Evolutionary conservation across 2,888 invertebrate species (phyloP), one percentile per base, ranked within the genome.

Genomic region (Plagiodera versicolora): DNA sequence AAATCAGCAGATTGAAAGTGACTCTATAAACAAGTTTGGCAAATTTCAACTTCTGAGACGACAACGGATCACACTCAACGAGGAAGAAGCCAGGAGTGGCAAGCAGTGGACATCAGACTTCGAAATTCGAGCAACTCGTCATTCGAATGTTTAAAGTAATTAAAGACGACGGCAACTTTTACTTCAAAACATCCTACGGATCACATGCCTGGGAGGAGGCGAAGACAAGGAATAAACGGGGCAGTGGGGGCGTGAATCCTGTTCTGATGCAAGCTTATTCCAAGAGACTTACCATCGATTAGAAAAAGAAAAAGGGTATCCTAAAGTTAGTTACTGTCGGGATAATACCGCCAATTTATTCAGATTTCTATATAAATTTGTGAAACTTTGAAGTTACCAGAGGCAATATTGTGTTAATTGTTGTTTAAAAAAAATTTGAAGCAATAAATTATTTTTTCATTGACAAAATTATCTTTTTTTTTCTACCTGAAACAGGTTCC

Each of bases 81-180:
- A n/a, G n/a, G n/a, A n/a, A n/a, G n/a, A n/a, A n/a, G n/a, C n/a
- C n/a, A n/a, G n/a, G n/a, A n/a, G n/a, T n/a, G n/a, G n/a, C n/a
- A n/a, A n/a, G n/a, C n/a, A n/a, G n/a, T n/a, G n/a, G n/a, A n/a
- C n/a, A n/a, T n/a, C n/a, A n/a, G n/a, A n/a, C n/a, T n/a, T n/a
- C n/a, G n/a, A n/a, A n/a, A n/a, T n/a, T n/a, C n/a, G n/a, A n/a
- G n/a, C n/a, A n/a, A n/a, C n/a, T n/a, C n/a, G 44, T 24, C n/a
- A 45, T 53, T 10, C 17, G 18, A 16, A 28, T 53, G 44, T 44
- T 45, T 10, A 45, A 53, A 44, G 28, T 53, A 2, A 44, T 53
- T n/a, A 44, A 53, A 53, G 44, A 53, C 24, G 53, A 45, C 17
- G 20, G 9, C 53, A 44, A 53, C 17, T 44, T 53, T 45, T 24